Conservation (phyloP, 2,113 vertebrate genomes). For the Phylloscopus trochilus region DNA sequence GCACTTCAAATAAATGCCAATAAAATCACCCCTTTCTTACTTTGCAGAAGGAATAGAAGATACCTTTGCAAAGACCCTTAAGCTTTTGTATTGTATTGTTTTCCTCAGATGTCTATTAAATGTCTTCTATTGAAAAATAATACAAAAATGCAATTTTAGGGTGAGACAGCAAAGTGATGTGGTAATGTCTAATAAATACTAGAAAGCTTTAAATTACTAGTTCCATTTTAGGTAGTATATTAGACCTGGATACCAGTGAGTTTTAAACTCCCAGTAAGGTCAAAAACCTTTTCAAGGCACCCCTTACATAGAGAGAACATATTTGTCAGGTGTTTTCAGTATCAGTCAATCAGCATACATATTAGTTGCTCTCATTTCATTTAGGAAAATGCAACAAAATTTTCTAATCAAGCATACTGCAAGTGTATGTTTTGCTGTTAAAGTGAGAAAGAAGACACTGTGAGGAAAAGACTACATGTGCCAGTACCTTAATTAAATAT, state of each 20-base stretch:
- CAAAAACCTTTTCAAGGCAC: slow-evolving; percentile 19
- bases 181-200: slow-evolving; percentile 18
- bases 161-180: slow-evolving; percentile 19
- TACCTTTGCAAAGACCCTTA: slow-evolving; percentile 46
- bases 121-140: slow-evolving; percentile 58
- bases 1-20: slow-evolving; percentile 64
- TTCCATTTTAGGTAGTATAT: slow-evolving; percentile 16
- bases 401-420: slow-evolving; percentile 28
- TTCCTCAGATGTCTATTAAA: slow-evolving; percentile 65
- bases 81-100: slow-evolving; percentile 60
- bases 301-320: neutral
- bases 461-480: slow-evolving; percentile 4
- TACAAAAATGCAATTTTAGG: slow-evolving; percentile 31
- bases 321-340: slow-evolving; percentile 18
- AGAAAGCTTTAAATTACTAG: slow-evolving; percentile 43
- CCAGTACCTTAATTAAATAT: slow-evolving; percentile 35
- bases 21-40: slow-evolving; percentile 49
- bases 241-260: slow-evolving; percentile 26
- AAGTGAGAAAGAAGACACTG: slow-evolving; percentile 3
- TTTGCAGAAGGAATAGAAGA: slow-evolving; percentile 37
- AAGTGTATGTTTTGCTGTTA: slow-evolving; percentile 12
- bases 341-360: slow-evolving; percentile 3
- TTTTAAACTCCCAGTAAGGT: neutral
- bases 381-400: slow-evolving; percentile 20
- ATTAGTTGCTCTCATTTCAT: slow-evolving; percentile 32